Percentiles rank a stretch among this genome's conserved stretches.
These are phyloP conservation scores for Mesodorylaimus sp. DNA, from an alignment of 2,888 invertebrate species.

Conservation along the genomic window DNA sequence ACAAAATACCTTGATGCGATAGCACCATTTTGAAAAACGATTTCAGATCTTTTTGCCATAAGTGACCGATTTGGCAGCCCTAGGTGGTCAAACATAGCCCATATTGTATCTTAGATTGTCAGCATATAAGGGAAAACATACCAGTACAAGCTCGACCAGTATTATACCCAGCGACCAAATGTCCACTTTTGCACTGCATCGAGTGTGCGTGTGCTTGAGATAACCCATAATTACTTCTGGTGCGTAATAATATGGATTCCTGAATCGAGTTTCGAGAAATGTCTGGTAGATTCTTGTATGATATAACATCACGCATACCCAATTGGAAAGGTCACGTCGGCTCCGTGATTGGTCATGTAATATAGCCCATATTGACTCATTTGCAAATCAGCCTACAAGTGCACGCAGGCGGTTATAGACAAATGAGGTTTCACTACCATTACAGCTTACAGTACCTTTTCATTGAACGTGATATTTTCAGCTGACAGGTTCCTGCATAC, in stretches of 20 bases:
- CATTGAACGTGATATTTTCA: slow-evolving; percentile 60
- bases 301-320: slow-evolving; percentile 28
- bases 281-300: neutral
- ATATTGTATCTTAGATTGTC: too few species aligned
- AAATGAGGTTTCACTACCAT: neutral
- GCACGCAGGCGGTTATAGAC: neutral
- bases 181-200: slow-evolving; percentile 55
- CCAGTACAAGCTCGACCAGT: slow-evolving; percentile 54
- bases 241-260: slow-evolving; percentile 7
- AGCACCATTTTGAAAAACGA: too few species aligned
- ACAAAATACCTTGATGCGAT: too few species aligned
- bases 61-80: too few species aligned
- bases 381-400: slow-evolving; percentile 8
- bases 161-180: slow-evolving; percentile 87
- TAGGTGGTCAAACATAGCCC: too few species aligned
- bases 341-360: slow-evolving; percentile 68
- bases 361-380: slow-evolving; percentile 81
- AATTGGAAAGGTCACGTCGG: slow-evolving; percentile 66
- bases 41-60: too few species aligned
- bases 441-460: slow-evolving; percentile 36
- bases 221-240: slow-evolving; percentile 8
- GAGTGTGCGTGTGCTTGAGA: slow-evolving; percentile 7
- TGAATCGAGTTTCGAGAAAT: too few species aligned
- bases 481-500: slow-evolving; percentile 60
- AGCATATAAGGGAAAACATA: too few species aligned